Evolutionary conservation across 2,888 invertebrate species (phyloP), one percentile per base, ranked within the genome.

Genomic region (Cryptocheilus praepositus): DNA sequence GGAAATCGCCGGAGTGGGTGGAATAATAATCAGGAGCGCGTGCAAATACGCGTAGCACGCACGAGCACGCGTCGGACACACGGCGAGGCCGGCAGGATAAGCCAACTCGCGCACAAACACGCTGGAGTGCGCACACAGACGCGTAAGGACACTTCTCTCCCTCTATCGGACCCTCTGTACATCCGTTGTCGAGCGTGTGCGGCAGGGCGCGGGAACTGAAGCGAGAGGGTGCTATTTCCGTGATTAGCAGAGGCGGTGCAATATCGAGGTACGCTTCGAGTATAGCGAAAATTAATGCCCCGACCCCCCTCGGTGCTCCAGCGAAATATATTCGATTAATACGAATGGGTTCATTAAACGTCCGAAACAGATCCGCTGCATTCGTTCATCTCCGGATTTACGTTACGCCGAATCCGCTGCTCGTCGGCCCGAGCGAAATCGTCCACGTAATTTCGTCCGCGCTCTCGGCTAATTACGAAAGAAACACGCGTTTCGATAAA

Each of bases 331-430:
- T 72, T 65, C 70, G 61, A 74, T 75, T 68, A 64, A 75, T 74
- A 74, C 74, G 63, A 70, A 76, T 76, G 58, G 71, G 53, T 74
- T 69, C 72, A 70, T 78, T 75, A 75, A 75, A 67, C 70, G 69
- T 73, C 66, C 71, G 62, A 64, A 62, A 64, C 51, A 62, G 53
- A 51, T 18, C 51, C 51, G 49, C 49, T 51, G 51, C 57, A 36
- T 44, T 25, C 56, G 53, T 51, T 46, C 60, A 15, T 22, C 36
- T 52, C 28, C 44, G 52, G 52, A 61, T 28, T 44, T 52, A 21
- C 44, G 15, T n/a, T 21, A 22, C 44, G 45, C 19, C 58, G 43
- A 53, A 57, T 54, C 45, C 18, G 59, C 44, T 63, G 45, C 63
- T 58, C 54, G 18, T 58, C 36, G 7, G 36, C 36, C 36, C 36